Evolutionary conservation across 2,888 invertebrate species (phyloP).

Genomic region (Carpatolechia fugitivella): DNA sequence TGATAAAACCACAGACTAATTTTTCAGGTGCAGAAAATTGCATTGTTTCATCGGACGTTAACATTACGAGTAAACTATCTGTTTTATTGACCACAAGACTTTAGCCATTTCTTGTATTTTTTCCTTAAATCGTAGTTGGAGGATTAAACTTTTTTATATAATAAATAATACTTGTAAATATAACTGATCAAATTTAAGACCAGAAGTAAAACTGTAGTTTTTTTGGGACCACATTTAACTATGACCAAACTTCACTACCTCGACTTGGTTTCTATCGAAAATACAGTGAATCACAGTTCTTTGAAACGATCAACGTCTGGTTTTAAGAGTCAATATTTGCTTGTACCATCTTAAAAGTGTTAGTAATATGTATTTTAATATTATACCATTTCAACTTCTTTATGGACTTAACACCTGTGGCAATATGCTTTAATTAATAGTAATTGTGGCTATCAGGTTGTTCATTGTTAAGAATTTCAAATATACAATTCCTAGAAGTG

Average conservation of each 20-base stretch:
- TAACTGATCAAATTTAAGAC: too few species aligned
- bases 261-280: conserved; percentile 40
- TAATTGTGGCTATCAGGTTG: background rate
- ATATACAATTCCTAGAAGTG: background rate
- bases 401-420: background rate
- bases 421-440: background rate
- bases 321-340: conserved; percentile 57
- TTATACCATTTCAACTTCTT: background rate
- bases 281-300: conserved; percentile 69
- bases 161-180: too few species aligned
- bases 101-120: too few species aligned
- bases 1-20: too few species aligned
- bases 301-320: conserved; percentile 54
- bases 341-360: conserved; percentile 35
- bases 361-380: conserved; percentile 19
- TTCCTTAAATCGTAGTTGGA: too few species aligned
- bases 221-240: background rate
- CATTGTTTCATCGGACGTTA: too few species aligned
- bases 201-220: background rate
- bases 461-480: background rate
- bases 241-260: conserved; percentile 24
- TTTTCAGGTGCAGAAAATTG: too few species aligned
- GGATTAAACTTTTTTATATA: too few species aligned
- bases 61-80: too few species aligned
- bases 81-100: too few species aligned